Base-by-base conservation (phyloP, 1,140 invertebrate genomes). In the Stegodyphus mimosarum region DNA sequence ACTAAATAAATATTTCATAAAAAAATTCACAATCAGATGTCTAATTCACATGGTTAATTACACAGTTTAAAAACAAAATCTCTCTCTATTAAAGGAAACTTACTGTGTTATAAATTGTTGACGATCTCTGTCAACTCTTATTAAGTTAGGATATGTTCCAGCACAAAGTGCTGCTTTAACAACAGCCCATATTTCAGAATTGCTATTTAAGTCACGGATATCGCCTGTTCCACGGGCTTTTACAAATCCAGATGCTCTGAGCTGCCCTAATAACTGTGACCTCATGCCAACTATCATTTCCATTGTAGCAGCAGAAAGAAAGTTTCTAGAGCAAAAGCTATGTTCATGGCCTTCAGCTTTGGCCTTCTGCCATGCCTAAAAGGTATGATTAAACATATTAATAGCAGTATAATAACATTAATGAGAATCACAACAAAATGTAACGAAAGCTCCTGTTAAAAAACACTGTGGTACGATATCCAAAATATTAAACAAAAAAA, bases 111-210 rank as follows among this genome's bases (percentile, higher is more conserved):
- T 90, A 6, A 94, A 88, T 78, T 92, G 91, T 60, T 89, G 89
- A 79, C 92, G 91, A 75, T 93, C 91, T 52, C 92, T 88, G 88
- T 94, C 93, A 9, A 94, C 91, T 64, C 94, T 91, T 66, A 96
- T 95, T 49, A 98, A 90, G 88, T 97, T 96, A 0, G 97, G 97
- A 91, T 98, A 98, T 50, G 95, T 91, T 5, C 96, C 97, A 50
- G 94, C 95, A 72, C 94, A 93, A 6, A 99, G 89, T 6, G 96
- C 95, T 5, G 96, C 97, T 90, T 98, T 99, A 0, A 99, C 94
- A 13, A 98, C 93, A 15, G 95, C 93, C 96, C 97, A 98, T 90
- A 95, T 96, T 88, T 95, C 94, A 1, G 96, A 96, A 91, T 97
- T 96, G 0, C 92, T 90, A 91, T 98, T 99, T 6, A 95, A 91